Conservation (phyloP, 2,113 vertebrate genomes). For the Seriola aureovittata region DNA sequence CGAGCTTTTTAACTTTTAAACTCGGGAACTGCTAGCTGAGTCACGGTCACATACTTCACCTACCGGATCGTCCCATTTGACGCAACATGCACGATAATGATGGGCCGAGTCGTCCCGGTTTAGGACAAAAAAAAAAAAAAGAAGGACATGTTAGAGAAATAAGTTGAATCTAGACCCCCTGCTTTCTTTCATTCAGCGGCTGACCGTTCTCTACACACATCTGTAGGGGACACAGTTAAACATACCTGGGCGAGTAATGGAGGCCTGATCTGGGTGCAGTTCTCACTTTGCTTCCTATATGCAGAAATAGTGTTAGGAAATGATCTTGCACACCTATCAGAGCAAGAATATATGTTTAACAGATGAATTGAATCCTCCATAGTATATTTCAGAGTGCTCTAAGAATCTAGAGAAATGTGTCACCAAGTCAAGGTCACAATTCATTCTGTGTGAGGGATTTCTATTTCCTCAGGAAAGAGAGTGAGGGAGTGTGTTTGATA, state of each 20-base stretch:
- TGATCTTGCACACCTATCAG: not conserved
- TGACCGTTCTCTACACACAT: not conserved
- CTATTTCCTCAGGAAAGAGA: not conserved
- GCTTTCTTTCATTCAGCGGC: constrained; percentile 8
- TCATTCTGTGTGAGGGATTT: not conserved
- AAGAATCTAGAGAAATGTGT: not conserved
- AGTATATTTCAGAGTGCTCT: not conserved
- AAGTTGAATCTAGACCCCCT: not conserved
- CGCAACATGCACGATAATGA: constrained; percentile 64
- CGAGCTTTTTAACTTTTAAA: constrained; percentile 51
- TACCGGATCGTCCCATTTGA: constrained; percentile 62
- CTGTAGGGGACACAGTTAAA: not conserved
- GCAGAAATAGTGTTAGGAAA: not conserved
- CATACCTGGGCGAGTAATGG: constrained; percentile 1
- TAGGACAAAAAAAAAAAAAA: constrained; percentile 41
- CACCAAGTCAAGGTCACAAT: constrained; percentile 52
- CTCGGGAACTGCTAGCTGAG: constrained; percentile 75
- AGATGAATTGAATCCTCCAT: not conserved
- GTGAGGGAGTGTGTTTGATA: not conserved
- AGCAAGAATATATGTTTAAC: not conserved
- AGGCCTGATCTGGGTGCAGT: constrained; percentile 39
- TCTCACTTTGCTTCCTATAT: constrained; percentile 1
- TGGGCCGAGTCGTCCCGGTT: constrained; percentile 49
- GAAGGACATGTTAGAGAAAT: constrained; percentile 13
- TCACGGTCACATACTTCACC: constrained; percentile 73